Percentiles rank a stretch among this genome's conserved stretches.
These are phyloP conservation scores for Noctua pronuba DNA, from an alignment of 2,888 invertebrate species.

Conservation along the genomic window DNA sequence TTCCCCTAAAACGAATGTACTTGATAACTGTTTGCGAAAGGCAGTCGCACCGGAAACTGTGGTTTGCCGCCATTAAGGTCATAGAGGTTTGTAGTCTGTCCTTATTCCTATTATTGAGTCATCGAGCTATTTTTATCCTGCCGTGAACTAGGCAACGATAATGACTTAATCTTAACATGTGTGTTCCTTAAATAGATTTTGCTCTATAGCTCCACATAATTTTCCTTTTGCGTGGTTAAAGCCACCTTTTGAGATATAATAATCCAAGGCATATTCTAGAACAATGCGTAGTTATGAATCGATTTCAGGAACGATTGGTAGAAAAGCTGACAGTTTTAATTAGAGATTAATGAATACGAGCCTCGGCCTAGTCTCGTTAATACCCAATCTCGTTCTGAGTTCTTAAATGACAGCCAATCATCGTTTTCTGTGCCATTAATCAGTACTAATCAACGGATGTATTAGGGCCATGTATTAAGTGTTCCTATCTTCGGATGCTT, in stretches of 20 bases:
- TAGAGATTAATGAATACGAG: constrained; percentile 8
- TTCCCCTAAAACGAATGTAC: constrained; percentile 1
- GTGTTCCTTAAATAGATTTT: neutral
- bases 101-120: constrained; percentile 31
- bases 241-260: neutral
- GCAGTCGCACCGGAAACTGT: constrained; percentile 21
- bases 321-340: constrained; percentile 14
- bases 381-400: constrained; percentile 12
- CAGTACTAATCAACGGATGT: constrained; percentile 34
- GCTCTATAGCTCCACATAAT: neutral
- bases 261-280: neutral
- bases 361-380: constrained; percentile 11
- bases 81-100: constrained; percentile 16
- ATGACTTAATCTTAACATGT: constrained; percentile 18
- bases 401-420: constrained; percentile 30
- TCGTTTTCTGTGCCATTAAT: constrained; percentile 11
- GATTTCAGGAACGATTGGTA: constrained; percentile 17
- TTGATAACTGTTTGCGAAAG: constrained; percentile 2
- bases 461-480: neutral
- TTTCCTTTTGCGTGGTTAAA: neutral
- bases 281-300: constrained; percentile 4
- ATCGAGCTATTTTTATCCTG: constrained; percentile 32
- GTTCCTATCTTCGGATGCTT: neutral
- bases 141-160: constrained; percentile 10
- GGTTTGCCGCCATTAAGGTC: constrained; percentile 21